These are phyloP conservation scores for Ifrita kowaldi DNA, from an alignment of 2,113 vertebrate species.

Conservation along the genomic window DNA sequence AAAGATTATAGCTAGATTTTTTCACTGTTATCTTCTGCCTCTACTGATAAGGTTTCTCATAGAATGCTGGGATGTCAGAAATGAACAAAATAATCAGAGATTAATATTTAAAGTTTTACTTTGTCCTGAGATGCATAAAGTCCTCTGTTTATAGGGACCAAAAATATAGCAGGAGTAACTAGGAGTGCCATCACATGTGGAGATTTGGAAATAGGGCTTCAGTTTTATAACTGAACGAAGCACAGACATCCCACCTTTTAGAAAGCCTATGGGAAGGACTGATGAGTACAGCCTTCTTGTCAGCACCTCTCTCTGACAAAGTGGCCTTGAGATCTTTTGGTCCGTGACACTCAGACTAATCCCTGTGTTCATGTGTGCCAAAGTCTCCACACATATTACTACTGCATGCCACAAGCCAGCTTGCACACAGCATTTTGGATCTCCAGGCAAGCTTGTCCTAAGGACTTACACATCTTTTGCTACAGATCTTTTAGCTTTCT, in stretches of 20 bases:
- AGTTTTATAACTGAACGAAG: not conserved
- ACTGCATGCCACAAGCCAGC: not conserved
- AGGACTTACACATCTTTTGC: not conserved
- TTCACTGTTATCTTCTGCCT: not conserved
- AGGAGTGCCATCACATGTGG: rapidly evolving
- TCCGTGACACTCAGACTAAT: not conserved
- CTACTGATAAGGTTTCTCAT: not conserved
- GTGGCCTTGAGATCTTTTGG: not conserved
- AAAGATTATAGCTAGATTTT: not conserved
- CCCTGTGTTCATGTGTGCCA: not conserved
- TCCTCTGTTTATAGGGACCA: not conserved
- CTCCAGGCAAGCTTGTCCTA: not conserved
- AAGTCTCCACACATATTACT: not conserved
- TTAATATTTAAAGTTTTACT: not conserved
- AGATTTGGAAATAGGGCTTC: not conserved
- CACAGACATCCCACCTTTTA: not conserved
- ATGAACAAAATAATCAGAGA: not conserved
- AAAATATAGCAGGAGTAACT: not conserved
- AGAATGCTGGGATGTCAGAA: not conserved
- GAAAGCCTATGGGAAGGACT: not conserved
- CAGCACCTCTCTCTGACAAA: not conserved
- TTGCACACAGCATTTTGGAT: not conserved
- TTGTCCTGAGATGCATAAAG: not conserved
- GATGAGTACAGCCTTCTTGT: not conserved
- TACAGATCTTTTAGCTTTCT: not conserved